phyloP scores from a whole-genome alignment of 2,113 vertebrate genomes.

The Tupaia tana region DNA sequence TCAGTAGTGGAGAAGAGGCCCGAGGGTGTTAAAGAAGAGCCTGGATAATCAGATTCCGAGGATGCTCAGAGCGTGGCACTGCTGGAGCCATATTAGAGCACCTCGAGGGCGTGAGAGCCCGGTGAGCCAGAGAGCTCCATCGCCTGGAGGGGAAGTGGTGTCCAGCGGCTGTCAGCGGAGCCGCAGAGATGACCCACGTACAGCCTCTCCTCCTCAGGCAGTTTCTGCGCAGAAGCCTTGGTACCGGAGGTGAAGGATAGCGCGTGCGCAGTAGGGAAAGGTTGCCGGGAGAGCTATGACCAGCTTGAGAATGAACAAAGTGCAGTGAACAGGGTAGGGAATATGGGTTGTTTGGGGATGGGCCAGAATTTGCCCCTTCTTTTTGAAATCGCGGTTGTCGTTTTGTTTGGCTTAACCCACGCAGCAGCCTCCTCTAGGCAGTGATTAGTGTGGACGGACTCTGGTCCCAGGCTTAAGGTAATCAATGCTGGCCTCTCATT shows the following conservation, averaged over 20 bases:
- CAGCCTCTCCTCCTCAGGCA: neutral
- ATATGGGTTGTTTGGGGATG: neutral
- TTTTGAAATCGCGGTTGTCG: neutral
- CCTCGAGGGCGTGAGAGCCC: no score
- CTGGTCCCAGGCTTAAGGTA: neutral
- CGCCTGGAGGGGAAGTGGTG: no score
- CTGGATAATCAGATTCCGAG: no score
- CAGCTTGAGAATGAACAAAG: no score
- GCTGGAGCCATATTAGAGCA: no score
- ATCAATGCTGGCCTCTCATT: neutral
- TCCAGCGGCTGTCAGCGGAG: no score
- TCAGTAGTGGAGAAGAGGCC: no score
- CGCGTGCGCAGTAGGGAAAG: neutral
- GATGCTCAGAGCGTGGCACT: no score
- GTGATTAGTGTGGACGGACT: neutral
- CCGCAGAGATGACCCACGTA: neutral
- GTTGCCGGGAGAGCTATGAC: neutral
- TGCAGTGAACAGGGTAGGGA: neutral
- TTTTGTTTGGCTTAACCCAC: neutral
- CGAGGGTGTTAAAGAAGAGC: no score
- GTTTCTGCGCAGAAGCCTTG: neutral
- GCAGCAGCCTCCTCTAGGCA: no score
- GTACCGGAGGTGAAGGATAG: neutral
- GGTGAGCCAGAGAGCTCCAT: no score
- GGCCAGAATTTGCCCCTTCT: neutral